phyloP scores from a whole-genome alignment of 2,113 vertebrate species.

The Urocitellus parryii region DNA sequence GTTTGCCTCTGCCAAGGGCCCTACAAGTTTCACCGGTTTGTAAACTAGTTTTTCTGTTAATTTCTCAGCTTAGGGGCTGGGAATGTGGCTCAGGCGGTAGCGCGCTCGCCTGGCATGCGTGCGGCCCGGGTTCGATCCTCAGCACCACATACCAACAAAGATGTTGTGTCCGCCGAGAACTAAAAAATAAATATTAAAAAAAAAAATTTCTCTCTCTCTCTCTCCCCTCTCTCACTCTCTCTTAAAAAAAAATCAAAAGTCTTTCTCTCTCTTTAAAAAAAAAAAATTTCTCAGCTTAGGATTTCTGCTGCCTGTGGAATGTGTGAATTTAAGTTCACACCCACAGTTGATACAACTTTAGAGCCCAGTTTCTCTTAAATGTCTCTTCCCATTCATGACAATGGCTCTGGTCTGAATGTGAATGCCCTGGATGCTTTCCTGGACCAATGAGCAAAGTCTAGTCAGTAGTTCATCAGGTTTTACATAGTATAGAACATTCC shows the following conservation, averaged over 20 bases:
- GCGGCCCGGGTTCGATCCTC: no score
- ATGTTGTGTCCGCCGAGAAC: no score
- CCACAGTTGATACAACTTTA: not conserved
- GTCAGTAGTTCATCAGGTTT: not conserved
- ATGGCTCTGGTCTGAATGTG: not conserved
- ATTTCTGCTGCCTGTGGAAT: not conserved
- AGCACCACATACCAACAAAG: no score
- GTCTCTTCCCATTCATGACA: not conserved
- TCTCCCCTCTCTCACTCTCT: no score
- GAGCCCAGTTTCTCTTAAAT: conserved; percentile 4
- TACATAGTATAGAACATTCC: not conserved
- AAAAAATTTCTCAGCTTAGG: conserved; percentile 41
- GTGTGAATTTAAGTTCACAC: not conserved
- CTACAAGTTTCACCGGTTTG: conserved; percentile 13
- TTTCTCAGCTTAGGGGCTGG: conserved; percentile 40
- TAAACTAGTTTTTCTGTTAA: conserved; percentile 34
- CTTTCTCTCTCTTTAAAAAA: no score
- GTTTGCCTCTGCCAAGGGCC: not conserved
- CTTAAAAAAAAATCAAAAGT: no score
- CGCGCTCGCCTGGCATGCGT: no score
- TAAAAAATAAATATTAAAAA: no score
- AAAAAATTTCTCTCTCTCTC: no score
- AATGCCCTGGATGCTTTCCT: conserved; percentile 29
- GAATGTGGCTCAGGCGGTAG: no score
- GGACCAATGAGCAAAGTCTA: not conserved